Evolutionary conservation across 1,140 invertebrate species (phyloP).

Genomic region (Achatina immaculata): DNA sequence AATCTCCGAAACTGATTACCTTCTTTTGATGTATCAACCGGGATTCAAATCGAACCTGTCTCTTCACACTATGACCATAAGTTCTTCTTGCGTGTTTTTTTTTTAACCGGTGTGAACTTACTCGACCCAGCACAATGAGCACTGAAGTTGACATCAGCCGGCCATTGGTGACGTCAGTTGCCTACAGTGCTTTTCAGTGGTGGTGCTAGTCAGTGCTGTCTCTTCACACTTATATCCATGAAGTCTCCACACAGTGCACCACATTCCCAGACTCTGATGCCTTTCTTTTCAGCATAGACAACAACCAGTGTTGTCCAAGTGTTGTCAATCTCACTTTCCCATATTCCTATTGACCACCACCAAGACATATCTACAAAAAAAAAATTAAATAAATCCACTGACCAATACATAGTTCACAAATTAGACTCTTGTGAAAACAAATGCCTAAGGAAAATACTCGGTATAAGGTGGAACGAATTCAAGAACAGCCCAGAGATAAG

Average conservation of each 20-base stretch:
- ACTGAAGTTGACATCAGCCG: constrained; percentile 23
- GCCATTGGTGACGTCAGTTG: constrained; percentile 30
- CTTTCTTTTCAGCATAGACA: background rate
- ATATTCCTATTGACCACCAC: background rate
- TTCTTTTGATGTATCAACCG: background rate
- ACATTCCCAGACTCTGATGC: background rate
- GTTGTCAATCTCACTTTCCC: background rate
- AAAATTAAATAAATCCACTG: background rate
- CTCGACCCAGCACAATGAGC: constrained; percentile 9
- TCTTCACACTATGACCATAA: background rate
- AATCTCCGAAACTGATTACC: no score
- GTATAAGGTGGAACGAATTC: no score
- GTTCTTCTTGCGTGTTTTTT: background rate
- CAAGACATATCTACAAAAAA: background rate
- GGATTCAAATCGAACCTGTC: background rate
- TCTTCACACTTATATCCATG: background rate
- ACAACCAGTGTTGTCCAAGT: background rate
- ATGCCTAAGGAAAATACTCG: no score
- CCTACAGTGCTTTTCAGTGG: constrained; percentile 1
- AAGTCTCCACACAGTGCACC: background rate
- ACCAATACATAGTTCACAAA: background rate
- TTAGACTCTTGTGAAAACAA: no score
- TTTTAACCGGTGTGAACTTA: background rate
- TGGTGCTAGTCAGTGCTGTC: background rate
- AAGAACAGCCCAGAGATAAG: no score